These are phyloP conservation scores for Mystacides longicornis DNA, from an alignment of 2,888 invertebrate genomes.

Conservation along the genomic window DNA sequence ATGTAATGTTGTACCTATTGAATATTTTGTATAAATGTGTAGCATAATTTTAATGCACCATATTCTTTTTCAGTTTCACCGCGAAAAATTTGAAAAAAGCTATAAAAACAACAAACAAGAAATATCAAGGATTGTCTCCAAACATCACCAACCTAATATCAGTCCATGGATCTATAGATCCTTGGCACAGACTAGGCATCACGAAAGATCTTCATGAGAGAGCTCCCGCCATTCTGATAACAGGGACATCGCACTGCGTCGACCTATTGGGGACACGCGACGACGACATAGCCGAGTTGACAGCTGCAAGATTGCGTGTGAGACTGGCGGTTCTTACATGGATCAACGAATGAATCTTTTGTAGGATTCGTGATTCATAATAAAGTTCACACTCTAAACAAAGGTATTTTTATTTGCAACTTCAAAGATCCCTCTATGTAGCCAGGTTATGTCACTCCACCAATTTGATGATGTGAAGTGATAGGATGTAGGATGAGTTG, in stretches of 20 bases:
- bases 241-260: slow-evolving; percentile 17
- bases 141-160: slow-evolving; percentile 49
- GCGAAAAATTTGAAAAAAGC: slow-evolving; percentile 27
- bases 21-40: too few species aligned
- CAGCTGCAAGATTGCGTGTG: slow-evolving; percentile 8
- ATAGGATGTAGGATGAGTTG: too few species aligned
- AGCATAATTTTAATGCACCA: too few species aligned
- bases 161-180: slow-evolving; percentile 50
- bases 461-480: too few species aligned
- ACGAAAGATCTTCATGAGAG: slow-evolving; percentile 29
- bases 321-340: slow-evolving; percentile 7
- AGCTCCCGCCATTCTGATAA: slow-evolving; percentile 18
- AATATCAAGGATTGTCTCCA: slow-evolving; percentile 46
- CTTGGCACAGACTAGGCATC: slow-evolving; percentile 52
- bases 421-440: too few species aligned
- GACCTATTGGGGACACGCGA: slow-evolving; percentile 9
- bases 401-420: too few species aligned
- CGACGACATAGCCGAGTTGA: slow-evolving; percentile 8
- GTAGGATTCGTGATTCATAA: too few species aligned
- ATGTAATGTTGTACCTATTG: too few species aligned
- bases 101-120: slow-evolving; percentile 42
- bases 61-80: not conserved
- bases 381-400: too few species aligned
- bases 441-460: too few species aligned
- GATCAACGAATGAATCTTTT: slow-evolving; percentile 1